Evolutionary conservation across 2,113 vertebrate genomes (phyloP), one percentile per base, ranked within the genome.

Genomic region (Octodon degus): DNA sequence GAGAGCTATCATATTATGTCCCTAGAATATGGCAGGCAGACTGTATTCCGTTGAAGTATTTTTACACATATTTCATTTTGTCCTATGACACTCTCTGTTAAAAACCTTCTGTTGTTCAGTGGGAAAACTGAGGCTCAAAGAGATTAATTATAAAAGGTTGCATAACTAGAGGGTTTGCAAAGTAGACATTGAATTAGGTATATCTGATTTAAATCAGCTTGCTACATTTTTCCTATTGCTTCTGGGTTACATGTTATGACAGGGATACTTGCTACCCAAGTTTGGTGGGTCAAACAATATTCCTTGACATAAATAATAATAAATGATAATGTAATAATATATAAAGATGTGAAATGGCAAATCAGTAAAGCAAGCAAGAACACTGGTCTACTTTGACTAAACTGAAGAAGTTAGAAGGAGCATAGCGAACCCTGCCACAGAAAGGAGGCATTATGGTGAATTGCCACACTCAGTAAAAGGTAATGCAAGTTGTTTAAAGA

Each of bases 221-320:
- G 74, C 40, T 37, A 13, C 1, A 80, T 82, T 77, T 65, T 43
- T n/a, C n/a, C 11, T 77, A 58, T 53, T 50, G 2, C 25, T 94
- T 67, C 11, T n/a, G 47, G 94, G 62, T 83, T 65, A 5, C 84
- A 8, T 94, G 53, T 65, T 86, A 40, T 50, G 65, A 63, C 3
- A 65, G 62, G n/a, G 2, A 40, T 65, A n/a, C 9, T 17, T 86
- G 30, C 79, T 76, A 67, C 7, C 70, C 14, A 67, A 10, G 20
- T 92, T 86, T 82, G 62, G 32, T 10, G 83, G 50, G 20, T 37
- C 27, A 67, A 77, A 86, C 88, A 12, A 50, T 77, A 84, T 87
- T 86, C 37, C 86, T 74, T 89, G 27, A 65, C 81, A 82, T 63
- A 83, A 97, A 53, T 63, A 88, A 81, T 70, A 76, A 47, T 27